phyloP scores from a whole-genome alignment of 2,888 invertebrate species.

The Schizaphis graminum region DNA sequence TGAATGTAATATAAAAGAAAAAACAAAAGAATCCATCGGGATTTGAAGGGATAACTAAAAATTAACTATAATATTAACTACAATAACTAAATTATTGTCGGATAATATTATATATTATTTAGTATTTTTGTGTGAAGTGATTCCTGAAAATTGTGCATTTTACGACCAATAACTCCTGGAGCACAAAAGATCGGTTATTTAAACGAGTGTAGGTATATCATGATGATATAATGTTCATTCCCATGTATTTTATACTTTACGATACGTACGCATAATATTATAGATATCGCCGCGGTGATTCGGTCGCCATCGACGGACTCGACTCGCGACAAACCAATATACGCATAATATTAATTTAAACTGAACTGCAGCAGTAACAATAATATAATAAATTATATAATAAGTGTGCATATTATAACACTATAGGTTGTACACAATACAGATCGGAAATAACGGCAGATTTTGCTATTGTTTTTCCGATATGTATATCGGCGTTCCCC shows the following conservation, averaged over 20 bases:
- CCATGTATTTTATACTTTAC: not conserved
- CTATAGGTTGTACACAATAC: not conserved
- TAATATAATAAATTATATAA: not conserved
- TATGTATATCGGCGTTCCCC: not conserved
- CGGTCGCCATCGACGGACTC: not conserved
- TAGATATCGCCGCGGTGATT: not conserved
- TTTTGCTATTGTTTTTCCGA: conserved; percentile 35
- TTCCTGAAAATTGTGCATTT: not conserved
- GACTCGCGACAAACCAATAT: not conserved
- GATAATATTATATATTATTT: not conserved
- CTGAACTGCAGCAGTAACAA: not conserved
- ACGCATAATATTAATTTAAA: not conserved
- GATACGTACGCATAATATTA: not conserved
- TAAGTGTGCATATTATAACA: not conserved
- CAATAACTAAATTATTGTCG: not conserved
- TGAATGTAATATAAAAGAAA: not conserved
- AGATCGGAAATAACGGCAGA: conserved; percentile 52
- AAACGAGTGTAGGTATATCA: not conserved
- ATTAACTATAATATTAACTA: too few relatives aligned
- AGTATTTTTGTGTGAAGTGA: not conserved
- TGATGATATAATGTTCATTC: not conserved
- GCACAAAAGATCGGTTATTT: not conserved
- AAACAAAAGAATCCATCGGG: not conserved
- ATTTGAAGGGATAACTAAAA: not conserved
- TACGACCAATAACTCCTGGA: not conserved